Conservation (phyloP, 2,888 invertebrate genomes). For the Aphodius sticticus region DNA sequence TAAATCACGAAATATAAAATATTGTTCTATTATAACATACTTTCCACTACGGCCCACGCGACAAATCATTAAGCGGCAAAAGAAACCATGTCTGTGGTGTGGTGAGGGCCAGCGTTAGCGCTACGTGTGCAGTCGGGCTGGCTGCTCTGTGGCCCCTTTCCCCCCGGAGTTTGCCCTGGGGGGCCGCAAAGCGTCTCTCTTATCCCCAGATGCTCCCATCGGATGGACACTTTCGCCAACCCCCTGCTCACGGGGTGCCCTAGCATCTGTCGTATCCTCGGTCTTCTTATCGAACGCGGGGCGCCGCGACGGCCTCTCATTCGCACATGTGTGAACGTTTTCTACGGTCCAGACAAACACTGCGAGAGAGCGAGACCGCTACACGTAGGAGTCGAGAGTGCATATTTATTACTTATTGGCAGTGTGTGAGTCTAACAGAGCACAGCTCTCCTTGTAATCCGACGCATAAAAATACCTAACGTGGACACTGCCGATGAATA, state of each 20-base stretch:
- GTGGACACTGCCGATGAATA: background rate
- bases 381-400: conserved; percentile 48
- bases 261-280: conserved; percentile 9
- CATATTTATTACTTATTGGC: conserved; percentile 55
- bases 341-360: conserved; percentile 32
- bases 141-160: conserved; percentile 38
- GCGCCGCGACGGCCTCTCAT: conserved; percentile 31
- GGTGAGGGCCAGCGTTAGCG: conserved; percentile 41
- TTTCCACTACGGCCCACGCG: conserved; percentile 44
- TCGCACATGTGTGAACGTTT: conserved; percentile 39
- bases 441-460: conserved; percentile 43
- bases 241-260: conserved; percentile 25
- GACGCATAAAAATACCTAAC: conserved; percentile 44
- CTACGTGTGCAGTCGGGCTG: conserved; percentile 44
- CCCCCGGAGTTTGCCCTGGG: conserved; percentile 40
- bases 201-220: conserved; percentile 33
- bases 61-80: conserved; percentile 46
- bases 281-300: conserved; percentile 19
- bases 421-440: conserved; percentile 46
- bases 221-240: conserved; percentile 22
- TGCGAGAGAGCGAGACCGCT: conserved; percentile 37
- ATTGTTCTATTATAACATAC: conserved; percentile 43
- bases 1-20: conserved; percentile 39
- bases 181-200: conserved; percentile 39
- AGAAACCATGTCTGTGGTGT: conserved; percentile 45